Percentiles rank a stretch among this genome's conserved stretches.
Evolutionary conservation across 2,888 invertebrate species (phyloP).

Genomic region (Apoderus coryli): DNA sequence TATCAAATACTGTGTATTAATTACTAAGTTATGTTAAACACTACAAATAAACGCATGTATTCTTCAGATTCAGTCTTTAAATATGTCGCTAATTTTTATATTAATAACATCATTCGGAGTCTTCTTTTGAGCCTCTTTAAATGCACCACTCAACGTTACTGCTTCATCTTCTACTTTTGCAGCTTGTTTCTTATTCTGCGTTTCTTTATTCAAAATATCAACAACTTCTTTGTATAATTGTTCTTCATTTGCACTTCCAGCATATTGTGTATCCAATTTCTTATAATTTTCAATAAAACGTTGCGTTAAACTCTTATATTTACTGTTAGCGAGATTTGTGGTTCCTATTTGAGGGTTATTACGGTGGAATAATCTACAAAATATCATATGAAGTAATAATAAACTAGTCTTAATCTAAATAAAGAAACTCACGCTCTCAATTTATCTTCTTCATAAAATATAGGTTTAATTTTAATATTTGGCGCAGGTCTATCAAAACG

Average conservation of each 20-base stretch:
- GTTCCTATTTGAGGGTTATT: slow-evolving; percentile 40
- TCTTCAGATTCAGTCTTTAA: slow-evolving; percentile 24
- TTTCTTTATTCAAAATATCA: slow-evolving; percentile 31
- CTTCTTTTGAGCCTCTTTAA: slow-evolving; percentile 23
- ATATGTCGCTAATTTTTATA: slow-evolving; percentile 27
- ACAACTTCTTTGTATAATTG: slow-evolving; percentile 35
- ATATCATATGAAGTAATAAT: slow-evolving; percentile 9
- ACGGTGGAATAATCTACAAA: slow-evolving; percentile 51
- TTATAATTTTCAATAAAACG: slow-evolving; percentile 47
- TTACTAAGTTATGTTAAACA: no score
- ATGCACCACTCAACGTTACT: slow-evolving; percentile 22
- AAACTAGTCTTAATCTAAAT: background rate
- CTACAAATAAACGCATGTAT: no score
- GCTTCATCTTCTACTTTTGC: slow-evolving; percentile 17
- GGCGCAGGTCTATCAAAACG: slow-evolving; percentile 52
- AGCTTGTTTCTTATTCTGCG: slow-evolving; percentile 10
- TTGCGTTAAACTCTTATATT: slow-evolving; percentile 41
- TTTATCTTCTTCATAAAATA: slow-evolving; percentile 73
- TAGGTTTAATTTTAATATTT: slow-evolving; percentile 45
- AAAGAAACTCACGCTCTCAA: slow-evolving; percentile 60
- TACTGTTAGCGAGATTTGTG: slow-evolving; percentile 39
- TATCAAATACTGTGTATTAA: no score
- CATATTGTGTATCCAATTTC: slow-evolving; percentile 35
- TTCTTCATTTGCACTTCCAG: slow-evolving; percentile 38
- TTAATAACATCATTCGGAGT: slow-evolving; percentile 15